Evolutionary conservation across 2,797 vertebrate species (phyloP).

Genomic region (Sandelia bainsii): DNA sequence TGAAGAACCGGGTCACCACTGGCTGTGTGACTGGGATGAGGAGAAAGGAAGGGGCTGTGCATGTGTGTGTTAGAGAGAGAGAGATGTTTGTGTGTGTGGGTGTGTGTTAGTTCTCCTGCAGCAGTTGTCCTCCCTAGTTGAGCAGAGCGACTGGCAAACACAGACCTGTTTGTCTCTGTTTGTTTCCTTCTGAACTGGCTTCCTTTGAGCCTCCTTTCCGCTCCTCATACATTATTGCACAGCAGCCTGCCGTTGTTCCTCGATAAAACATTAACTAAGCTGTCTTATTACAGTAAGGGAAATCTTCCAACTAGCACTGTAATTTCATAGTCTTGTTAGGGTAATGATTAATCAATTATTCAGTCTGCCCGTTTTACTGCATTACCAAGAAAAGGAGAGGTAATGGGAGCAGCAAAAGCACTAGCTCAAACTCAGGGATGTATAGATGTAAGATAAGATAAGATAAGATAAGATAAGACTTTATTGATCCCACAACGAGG

Average conservation of each 20-base stretch:
- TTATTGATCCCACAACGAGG: too few species aligned
- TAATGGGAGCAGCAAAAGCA: constrained; percentile 46
- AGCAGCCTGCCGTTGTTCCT: constrained; percentile 49
- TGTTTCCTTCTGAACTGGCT: constrained; percentile 67
- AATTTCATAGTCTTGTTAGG: constrained; percentile 73
- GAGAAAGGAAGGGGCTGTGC: constrained; percentile 20
- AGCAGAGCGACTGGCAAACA: constrained; percentile 70
- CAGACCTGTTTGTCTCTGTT: constrained; percentile 73
- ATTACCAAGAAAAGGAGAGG: constrained; percentile 38
- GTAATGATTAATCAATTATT: constrained; percentile 77
- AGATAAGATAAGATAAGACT: too few species aligned
- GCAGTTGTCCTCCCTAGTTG: constrained; percentile 49
- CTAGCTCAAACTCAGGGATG: neutral
- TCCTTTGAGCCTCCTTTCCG: constrained; percentile 49
- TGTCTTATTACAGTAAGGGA: constrained; percentile 62
- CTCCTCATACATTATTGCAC: constrained; percentile 68
- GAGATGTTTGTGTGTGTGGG: constrained; percentile 27
- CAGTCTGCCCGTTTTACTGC: constrained; percentile 65
- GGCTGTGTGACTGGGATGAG: constrained; percentile 24
- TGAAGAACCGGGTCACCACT: constrained; percentile 71
- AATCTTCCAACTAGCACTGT: constrained; percentile 59
- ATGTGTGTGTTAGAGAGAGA: constrained; percentile 1
- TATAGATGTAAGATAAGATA: too few species aligned
- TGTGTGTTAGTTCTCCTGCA: constrained; percentile 54
- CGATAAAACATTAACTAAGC: constrained; percentile 61